These are phyloP conservation scores for Scaptomyza montana DNA, from an alignment of 1,140 invertebrate genomes.

Conservation along the genomic window DNA sequence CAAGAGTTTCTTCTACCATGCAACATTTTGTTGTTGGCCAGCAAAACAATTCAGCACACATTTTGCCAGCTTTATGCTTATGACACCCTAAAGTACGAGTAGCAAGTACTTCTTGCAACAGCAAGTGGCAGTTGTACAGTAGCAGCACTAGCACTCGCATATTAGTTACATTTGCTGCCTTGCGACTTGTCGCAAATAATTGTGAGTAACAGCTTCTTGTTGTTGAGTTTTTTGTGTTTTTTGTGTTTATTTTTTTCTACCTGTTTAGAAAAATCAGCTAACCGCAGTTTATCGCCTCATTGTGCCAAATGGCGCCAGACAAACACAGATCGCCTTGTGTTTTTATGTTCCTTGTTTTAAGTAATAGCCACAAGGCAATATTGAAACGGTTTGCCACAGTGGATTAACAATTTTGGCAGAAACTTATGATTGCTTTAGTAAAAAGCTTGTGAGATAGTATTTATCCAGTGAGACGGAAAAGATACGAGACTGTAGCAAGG, in stretches of 20 bases:
- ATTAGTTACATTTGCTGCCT: slow-evolving; percentile 38
- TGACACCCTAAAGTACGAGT: slow-evolving; percentile 17
- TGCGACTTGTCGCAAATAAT: slow-evolving; percentile 40
- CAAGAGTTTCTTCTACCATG: no score
- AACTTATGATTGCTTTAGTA: no score
- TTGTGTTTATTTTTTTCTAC: background rate
- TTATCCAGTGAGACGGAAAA: no score
- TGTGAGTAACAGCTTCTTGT: slow-evolving; percentile 35
- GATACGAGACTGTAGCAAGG: no score
- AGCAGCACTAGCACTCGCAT: slow-evolving; percentile 11
- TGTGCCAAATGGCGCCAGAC: slow-evolving; percentile 36
- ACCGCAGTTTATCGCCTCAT: slow-evolving; percentile 24
- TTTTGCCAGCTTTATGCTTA: slow-evolving; percentile 45
- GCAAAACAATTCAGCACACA: slow-evolving; percentile 59
- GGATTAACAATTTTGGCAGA: no score
- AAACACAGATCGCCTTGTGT: background rate
- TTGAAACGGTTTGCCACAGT: no score
- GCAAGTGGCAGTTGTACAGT: background rate
- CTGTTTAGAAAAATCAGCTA: slow-evolving; percentile 1
- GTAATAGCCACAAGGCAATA: background rate
- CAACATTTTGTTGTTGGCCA: slow-evolving; percentile 43
- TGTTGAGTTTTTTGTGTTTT: slow-evolving; percentile 2
- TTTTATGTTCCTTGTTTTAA: slow-evolving; percentile 3
- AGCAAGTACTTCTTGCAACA: slow-evolving; percentile 9
- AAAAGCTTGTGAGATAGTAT: no score